Conservation (phyloP, 2,888 invertebrate species). For the Pristionchus arcanus region DNA sequence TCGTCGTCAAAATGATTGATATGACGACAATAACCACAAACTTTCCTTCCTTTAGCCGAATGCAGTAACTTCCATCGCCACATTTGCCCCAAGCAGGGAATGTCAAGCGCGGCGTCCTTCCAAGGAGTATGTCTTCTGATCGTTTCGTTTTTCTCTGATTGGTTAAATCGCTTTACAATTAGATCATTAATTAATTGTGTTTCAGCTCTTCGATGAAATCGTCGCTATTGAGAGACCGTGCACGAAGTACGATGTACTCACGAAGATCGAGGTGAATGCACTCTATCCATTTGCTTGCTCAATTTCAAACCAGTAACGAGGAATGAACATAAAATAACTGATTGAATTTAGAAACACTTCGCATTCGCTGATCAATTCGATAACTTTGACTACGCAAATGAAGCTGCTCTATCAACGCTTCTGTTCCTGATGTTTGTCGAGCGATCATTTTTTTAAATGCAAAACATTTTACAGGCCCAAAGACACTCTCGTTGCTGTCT, state of each 20-base stretch:
- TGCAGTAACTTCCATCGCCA: slow-evolving; percentile 44
- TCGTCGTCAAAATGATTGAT: too few species aligned
- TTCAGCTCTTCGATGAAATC: slow-evolving; percentile 35
- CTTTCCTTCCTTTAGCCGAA: neutral
- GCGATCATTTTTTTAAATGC: neutral
- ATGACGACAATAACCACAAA: too few species aligned
- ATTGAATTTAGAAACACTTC: neutral
- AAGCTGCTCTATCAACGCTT: neutral
- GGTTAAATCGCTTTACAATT: neutral
- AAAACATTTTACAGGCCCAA: neutral
- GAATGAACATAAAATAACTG: neutral
- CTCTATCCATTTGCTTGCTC: too few species aligned
- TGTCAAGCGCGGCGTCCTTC: neutral
- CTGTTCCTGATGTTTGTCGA: neutral
- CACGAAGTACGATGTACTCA: neutral
- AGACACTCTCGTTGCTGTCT: neutral
- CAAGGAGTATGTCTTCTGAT: neutral
- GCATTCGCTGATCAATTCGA: neutral
- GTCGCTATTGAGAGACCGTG: neutral
- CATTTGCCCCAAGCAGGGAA: neutral
- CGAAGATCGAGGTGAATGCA: neutral
- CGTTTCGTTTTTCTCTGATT: neutral
- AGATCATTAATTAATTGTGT: neutral
- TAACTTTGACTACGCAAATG: neutral
- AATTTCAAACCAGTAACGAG: too few species aligned